phyloP scores from a whole-genome alignment of 2,113 vertebrate species.

The Ameiurus melas region DNA sequence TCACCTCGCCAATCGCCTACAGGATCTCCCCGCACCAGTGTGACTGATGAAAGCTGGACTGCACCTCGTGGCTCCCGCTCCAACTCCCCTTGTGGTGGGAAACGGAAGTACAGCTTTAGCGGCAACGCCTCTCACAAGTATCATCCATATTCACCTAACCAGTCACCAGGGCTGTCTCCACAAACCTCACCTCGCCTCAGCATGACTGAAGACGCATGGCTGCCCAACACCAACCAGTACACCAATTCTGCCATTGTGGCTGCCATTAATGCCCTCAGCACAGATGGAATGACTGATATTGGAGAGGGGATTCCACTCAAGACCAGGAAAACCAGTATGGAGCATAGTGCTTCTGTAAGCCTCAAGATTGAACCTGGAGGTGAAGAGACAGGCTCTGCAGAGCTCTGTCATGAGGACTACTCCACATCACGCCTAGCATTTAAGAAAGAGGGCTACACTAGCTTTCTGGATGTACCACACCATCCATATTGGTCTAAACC shows the following conservation, averaged over 20 bases:
- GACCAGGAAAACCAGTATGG: conserved; percentile 83
- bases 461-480: conserved; percentile 91
- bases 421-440: conserved; percentile 75
- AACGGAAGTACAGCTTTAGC: conserved; percentile 90
- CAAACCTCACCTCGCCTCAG: conserved; percentile 88
- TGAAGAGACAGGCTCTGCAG: conserved; percentile 77
- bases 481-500: conserved; percentile 92
- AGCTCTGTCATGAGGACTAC: conserved; percentile 80
- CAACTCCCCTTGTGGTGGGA: conserved; percentile 87
- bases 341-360: conserved; percentile 74
- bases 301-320: conserved; percentile 89
- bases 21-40: conserved; percentile 80
- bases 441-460: conserved; percentile 85
- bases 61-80: conserved; percentile 80
- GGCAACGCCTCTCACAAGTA: conserved; percentile 63
- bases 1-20: conserved; percentile 88
- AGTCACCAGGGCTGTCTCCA: conserved; percentile 86
- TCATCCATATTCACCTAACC: conserved; percentile 83
- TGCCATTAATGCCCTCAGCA: conserved; percentile 95
- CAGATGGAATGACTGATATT: conserved; percentile 84
- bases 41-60: conserved; percentile 88
- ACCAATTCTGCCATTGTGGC: conserved; percentile 96
- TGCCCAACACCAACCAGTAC: conserved; percentile 91
- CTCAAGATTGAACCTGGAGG: conserved; percentile 88
- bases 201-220: conserved; percentile 87